Evolutionary conservation across 2,888 invertebrate species (phyloP), one percentile per base, ranked within the genome.

Genomic region (Xestia sexstrigata): DNA sequence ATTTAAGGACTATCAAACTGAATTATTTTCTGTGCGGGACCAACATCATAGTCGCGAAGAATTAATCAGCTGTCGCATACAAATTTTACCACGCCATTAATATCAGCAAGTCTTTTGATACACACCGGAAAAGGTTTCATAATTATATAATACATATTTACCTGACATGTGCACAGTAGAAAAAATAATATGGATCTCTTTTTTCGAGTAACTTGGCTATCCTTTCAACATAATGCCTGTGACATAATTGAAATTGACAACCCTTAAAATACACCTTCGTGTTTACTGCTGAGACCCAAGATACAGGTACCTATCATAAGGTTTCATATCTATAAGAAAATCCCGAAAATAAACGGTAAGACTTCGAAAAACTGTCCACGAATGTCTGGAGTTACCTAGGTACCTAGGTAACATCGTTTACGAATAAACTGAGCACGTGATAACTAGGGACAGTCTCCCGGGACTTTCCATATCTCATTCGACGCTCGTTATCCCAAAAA

Each of bases 401-500:
- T 58, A 70, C 60, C 26, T 67, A 79, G 49, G 26, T 49, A 62
- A 69, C 49, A 67, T 39, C 49, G 65, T 79, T 58, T 52, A 26
- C 84, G 62, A 58, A 42, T 58, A 66, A 66, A 71, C 45, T 62
- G 58, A 47, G 84, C 58, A 74, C 80, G 84, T 81, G 76, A 35
- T 69, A 69, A 65, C 52, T 42, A 17, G 35, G 26, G n/a, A n/a
- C 26, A 58, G 69, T 39, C 82, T 62, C 85, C n/a, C 9, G 65
- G 71, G 82, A 58, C 65, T 55, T 55, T 58, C 52, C 62, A 84
- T 66, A 63, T 76, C 81, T 75, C 70, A 72, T 84, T 76, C 60
- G 69, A 49, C n/a, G 71, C 81, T 82, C 82, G 84, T 82, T 82
- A 82, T 84, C 85, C 81, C 69, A 75, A 80, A 70, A 70, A 74